Conservation (phyloP, 2,888 invertebrate species). For the Himalopsyche kuldschensis region DNA sequence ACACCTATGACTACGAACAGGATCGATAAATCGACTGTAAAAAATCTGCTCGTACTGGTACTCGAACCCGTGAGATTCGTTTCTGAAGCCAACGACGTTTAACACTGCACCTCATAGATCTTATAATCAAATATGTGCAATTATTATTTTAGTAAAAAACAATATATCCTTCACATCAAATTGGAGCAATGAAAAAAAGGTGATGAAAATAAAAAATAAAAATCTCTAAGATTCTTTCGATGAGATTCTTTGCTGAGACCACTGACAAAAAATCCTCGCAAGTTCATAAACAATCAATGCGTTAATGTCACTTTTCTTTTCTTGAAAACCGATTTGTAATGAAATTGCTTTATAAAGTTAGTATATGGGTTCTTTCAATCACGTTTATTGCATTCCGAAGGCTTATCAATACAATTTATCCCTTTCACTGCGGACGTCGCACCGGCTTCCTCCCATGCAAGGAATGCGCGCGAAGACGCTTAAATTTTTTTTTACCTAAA, state of each 20-base stretch:
- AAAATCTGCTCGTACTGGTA: too few relatives aligned
- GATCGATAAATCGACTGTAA: too few relatives aligned
- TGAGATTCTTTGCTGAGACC: neutral
- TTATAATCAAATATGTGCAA: too few relatives aligned
- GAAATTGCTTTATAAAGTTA: neutral
- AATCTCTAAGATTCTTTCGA: neutral
- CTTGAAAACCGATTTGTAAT: neutral
- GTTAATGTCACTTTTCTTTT: neutral
- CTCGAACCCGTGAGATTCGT: too few relatives aligned
- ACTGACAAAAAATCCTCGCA: neutral
- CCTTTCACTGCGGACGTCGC: neutral
- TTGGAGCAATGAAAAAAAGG: neutral
- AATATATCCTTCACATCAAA: too few relatives aligned
- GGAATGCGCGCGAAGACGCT: constrained; percentile 16
- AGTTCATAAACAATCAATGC: neutral
- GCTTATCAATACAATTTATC: neutral
- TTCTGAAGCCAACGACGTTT: too few relatives aligned
- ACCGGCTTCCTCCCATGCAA: neutral
- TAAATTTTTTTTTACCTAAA: neutral
- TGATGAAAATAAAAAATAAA: neutral
- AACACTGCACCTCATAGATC: too few relatives aligned
- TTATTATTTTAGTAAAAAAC: too few relatives aligned
- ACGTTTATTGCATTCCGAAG: constrained; percentile 8
- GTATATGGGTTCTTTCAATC: constrained; percentile 1
- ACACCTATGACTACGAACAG: too few relatives aligned